Base-by-base conservation (phyloP, 37 sponge, comb jelly and placozoan species). In the Mnemiopsis leidyi region DNA sequence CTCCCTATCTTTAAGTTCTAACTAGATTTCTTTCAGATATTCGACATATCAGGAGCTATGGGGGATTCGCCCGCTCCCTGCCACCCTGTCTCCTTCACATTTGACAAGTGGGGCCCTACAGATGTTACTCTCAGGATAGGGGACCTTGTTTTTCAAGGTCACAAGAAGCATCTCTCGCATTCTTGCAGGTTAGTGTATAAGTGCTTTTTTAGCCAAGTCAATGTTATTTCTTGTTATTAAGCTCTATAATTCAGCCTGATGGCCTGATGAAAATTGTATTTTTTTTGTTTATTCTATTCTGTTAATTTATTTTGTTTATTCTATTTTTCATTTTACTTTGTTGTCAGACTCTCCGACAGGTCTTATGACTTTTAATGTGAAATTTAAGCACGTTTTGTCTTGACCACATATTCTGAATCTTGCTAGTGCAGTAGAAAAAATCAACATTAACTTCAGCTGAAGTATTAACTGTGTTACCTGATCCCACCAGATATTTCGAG, bases 401-500 rank as follows among this genome's bases (percentile, higher is more conserved):
- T n/a, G n/a, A n/a, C n/a, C n/a, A n/a, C n/a, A n/a, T n/a, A n/a
- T n/a, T n/a, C n/a, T n/a, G n/a, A n/a, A n/a, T n/a, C n/a, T n/a
- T n/a, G n/a, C n/a, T n/a, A n/a, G n/a, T n/a, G n/a, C n/a, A n/a
- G n/a, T n/a, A n/a, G n/a, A n/a, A n/a, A n/a, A n/a, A n/a, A n/a
- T n/a, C n/a, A n/a, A n/a, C n/a, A n/a, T 48, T 13, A 48, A 48
- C 61, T 48, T 48, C 9, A 48, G 13, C 13, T 18, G 61, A 48
- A 48, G 5, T 48, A 48, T 48, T 48, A 48, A 48, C 61, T 48
- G 5, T 18, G 5, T 48, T 48, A 48, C 5, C 5, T 48, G n/a
- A n/a, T n/a, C n/a, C n/a, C n/a, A n/a, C n/a, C 90, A 85, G 90
- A 61, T 85, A 85, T 40, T 85, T 85, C 48, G 30, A 85, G 90